Evolutionary conservation across 2,888 invertebrate genomes (phyloP).

Genomic region (Drosophila hawaiiensis): DNA sequence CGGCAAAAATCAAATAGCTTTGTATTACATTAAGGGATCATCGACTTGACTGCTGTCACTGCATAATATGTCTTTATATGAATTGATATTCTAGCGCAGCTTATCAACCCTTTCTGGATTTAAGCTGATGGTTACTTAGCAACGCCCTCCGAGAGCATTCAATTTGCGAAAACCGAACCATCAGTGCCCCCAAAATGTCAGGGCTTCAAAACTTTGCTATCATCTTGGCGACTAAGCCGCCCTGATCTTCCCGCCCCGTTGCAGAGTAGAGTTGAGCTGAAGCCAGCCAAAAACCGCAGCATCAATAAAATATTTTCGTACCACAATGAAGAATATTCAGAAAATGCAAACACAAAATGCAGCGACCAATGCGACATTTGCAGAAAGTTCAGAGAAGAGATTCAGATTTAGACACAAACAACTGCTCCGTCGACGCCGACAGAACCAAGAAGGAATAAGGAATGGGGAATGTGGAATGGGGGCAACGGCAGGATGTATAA

Average conservation of each 20-base stretch:
- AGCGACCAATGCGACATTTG: conserved; percentile 68
- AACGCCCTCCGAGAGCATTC: conserved; percentile 24
- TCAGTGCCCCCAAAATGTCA: conserved; percentile 63
- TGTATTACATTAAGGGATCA: not conserved
- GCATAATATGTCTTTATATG: not conserved
- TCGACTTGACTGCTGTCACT: not conserved
- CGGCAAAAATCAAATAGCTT: not conserved
- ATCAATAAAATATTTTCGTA: conserved; percentile 66
- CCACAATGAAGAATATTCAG: conserved; percentile 1
- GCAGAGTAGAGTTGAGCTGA: conserved; percentile 37
- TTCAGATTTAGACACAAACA: conserved; percentile 62
- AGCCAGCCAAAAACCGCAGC: conserved; percentile 61
- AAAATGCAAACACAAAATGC: conserved; percentile 49
- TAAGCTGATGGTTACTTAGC: conserved; percentile 12
- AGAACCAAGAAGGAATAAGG: conserved; percentile 16
- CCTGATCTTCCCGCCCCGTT: not conserved
- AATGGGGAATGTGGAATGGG: too few relatives aligned
- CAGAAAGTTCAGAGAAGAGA: conserved; percentile 59
- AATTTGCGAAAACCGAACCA: conserved; percentile 27
- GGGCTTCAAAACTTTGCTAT: conserved; percentile 56
- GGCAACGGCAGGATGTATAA: conserved; percentile 15
- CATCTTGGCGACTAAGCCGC: conserved; percentile 36
- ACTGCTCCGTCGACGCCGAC: conserved; percentile 27
- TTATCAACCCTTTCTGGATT: conserved; percentile 6
- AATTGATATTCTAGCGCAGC: not conserved